Evolutionary conservation across 2,888 invertebrate species (phyloP).

Genomic region (Chymomyza fuscimana): DNA sequence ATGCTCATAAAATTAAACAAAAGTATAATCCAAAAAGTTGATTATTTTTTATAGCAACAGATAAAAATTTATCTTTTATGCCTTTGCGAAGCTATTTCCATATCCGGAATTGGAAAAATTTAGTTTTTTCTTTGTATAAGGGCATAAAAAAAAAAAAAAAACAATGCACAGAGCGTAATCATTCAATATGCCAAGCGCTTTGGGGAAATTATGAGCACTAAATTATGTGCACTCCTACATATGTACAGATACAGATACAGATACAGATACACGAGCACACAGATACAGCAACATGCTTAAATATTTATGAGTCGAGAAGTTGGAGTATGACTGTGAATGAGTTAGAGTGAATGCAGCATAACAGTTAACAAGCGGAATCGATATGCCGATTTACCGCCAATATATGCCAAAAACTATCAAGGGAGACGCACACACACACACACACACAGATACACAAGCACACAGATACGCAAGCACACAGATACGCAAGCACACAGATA

Average conservation of each 20-base stretch:
- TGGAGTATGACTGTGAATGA: not conserved
- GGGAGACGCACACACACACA: slow-evolving; percentile 17
- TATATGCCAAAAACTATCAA: slow-evolving; percentile 33
- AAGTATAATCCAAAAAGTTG: too few relatives aligned
- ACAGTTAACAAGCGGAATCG: slow-evolving; percentile 3
- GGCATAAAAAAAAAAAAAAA: too few relatives aligned
- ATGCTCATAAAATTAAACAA: too few relatives aligned
- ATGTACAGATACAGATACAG: not conserved
- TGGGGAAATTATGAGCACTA: slow-evolving; percentile 7
- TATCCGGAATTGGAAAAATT: not conserved
- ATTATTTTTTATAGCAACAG: too few relatives aligned
- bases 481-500: slow-evolving; percentile 16
- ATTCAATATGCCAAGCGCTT: not conserved
- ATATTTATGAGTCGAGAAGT: slow-evolving; percentile 1
- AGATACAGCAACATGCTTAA: not conserved
- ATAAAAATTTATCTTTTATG: too few relatives aligned
- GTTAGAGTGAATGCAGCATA: not conserved
- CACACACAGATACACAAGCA: slow-evolving; percentile 6
- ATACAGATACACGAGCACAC: not conserved
- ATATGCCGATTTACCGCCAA: slow-evolving; percentile 10
- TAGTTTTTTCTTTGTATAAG: not conserved
- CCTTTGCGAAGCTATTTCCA: not conserved
- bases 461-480: too few relatives aligned
- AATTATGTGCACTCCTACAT: not conserved
- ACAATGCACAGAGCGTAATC: not conserved